Evolutionary conservation across 2,797 vertebrate species (phyloP), one percentile per base, ranked within the genome.

Genomic region (Bryconaethiops microstoma): DNA sequence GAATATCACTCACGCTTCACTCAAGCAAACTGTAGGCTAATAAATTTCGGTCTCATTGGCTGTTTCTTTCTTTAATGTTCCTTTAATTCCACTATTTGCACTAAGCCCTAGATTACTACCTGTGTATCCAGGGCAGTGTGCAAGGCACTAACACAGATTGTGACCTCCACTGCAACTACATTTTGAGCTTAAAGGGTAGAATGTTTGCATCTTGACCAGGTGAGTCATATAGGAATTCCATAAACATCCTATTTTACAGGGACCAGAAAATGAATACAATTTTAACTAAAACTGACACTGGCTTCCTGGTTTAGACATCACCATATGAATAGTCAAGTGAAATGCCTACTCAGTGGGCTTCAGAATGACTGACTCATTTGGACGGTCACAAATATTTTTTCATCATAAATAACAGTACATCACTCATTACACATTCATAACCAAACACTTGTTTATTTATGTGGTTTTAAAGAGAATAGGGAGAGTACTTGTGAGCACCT

Each of bases 21-120:
- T 95, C 94, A 92, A 90, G 91, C 88, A 92, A 93, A 91, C 90
- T 91, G 88, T 95, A 96, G 95, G 95, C 93, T 92, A 95, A 98
- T 98, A 97, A 97, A 97, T 89, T 93, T 93, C 91, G 91, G 87
- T 94, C 92, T 92, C 89, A 86, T 88, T 88, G 82, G 77, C 86
- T 91, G 86, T 74, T 87, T 86, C 74, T 52, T 84, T 86, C 73
- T 79, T 69, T 54, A 45, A 76, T 55, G 83, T 76, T 79, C 77
- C 77, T 88, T 62, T 68, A 16, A 29, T 71, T 71, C 23, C 50
- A 57, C 17, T 1, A 35, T 16, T 7, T 67, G 57, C 9, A 9
- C 57, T 25, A 12, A 23, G 10, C 8, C 9, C 45, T 6, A 48
- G 10, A 5, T 62, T 12, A 29, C 60, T 59, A 25, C 10, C n/a